Evolutionary conservation across 2,888 invertebrate genomes (phyloP).

Genomic region (Eupithecia exiguata): DNA sequence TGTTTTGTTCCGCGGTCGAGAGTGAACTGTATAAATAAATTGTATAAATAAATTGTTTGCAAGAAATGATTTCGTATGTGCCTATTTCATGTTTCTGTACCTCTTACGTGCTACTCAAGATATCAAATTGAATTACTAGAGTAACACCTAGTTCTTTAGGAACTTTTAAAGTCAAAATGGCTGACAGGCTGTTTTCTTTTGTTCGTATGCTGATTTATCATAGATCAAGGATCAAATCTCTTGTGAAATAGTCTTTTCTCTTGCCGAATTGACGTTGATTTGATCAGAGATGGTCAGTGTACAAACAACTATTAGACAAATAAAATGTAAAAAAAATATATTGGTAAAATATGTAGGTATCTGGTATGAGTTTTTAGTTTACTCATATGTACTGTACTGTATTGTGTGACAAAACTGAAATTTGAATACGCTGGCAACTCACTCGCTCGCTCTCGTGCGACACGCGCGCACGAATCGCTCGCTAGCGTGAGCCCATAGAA

Average conservation of each 20-base stretch:
- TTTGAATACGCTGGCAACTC: background rate
- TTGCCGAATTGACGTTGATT: background rate
- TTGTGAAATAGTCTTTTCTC: background rate
- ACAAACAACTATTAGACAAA: background rate
- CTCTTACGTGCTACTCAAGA: background rate
- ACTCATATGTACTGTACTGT: background rate
- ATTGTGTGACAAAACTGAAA: background rate
- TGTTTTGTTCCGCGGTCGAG: background rate
- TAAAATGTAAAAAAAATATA: too few species aligned
- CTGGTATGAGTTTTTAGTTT: background rate
- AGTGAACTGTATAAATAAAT: background rate
- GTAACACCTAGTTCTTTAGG: background rate
- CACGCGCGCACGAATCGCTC: too few species aligned
- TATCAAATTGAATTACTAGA: background rate
- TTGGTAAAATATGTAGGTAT: too few species aligned
- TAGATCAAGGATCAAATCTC: background rate
- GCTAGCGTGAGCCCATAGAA: too few species aligned
- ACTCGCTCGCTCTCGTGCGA: too few species aligned
- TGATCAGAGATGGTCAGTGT: background rate
- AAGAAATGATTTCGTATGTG: background rate
- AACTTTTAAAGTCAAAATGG: background rate
- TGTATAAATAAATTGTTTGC: background rate
- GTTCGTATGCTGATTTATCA: background rate
- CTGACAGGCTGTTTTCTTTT: background rate
- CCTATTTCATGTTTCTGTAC: background rate